Base-by-base conservation (phyloP, 2,113 vertebrate species). In the Gallinago paraguaiae region DNA sequence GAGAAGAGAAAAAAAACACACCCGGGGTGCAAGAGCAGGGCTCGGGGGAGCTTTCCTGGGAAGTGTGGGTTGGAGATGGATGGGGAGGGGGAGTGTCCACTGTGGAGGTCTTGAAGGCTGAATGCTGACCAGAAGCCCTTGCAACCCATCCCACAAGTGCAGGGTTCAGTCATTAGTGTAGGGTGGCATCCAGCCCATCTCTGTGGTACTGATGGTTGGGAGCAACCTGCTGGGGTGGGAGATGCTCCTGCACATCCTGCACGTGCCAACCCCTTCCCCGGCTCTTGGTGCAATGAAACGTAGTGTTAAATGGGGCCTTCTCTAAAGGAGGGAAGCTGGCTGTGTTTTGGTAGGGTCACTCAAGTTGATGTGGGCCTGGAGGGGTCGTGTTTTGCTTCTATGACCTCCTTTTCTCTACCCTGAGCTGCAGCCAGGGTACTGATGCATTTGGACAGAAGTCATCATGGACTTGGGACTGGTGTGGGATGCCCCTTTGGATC, bases 141-240 rank as follows among this genome's bases (percentile, higher is more conserved):
- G 35, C 11, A 41, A 64, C 7, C n/a, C 39, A 45, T 13, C 17
- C 45, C 2, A 0, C 12, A 37, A 70, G 22, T 16, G 19, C 18
- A 4, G 31, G 2, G 19, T 35, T 33, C 22, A 24, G 28, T 11
- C 0, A 2, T 22, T 33, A 37, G 6, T 2, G 14, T 1, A 12
- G 57, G 28, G 67, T 56, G 1, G 3, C 33, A 35, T 8, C 67
- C 43, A 74, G 16, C 35, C 33, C 8, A 0, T 11, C 17, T 12
- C 17, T 6, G 43, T 2, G 7, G 9, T 31, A 61, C 2, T 11
- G 16, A 20, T 27, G 28, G 22, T 10, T 63, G 43, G 77, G 68
- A 83, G 11, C 11, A 35, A 11, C 12, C 37, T 59, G 51, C 30
- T 46, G 54, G 48, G 18, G 30, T 57, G 77, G 75, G 88, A 70